Conservation (phyloP, 1,140 invertebrate species). For the Lysiphlebus fabarum region DNA sequence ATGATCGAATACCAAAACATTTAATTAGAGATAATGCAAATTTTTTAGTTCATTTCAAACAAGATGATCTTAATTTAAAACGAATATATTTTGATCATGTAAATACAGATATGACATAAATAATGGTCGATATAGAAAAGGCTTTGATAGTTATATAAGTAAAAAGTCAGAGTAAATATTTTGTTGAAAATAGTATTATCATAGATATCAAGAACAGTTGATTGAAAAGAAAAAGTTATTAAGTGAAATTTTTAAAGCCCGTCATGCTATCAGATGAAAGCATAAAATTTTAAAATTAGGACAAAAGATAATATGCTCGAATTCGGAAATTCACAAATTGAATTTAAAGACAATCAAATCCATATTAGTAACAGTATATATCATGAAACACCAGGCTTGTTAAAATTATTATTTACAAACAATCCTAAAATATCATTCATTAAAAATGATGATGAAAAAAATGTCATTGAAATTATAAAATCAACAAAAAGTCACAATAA, state of each 20-base stretch:
- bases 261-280: conserved; percentile 26
- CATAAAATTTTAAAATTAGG: conserved; percentile 24
- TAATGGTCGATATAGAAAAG: no score
- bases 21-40: conserved; percentile 1
- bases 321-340: conserved; percentile 19
- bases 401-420: no score
- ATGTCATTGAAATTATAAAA: no score
- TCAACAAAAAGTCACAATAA: no score
- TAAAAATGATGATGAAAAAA: no score
- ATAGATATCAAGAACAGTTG: conserved; percentile 8
- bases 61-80: no score
- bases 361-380: conserved; percentile 6
- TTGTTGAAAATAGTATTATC: not conserved
- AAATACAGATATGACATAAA: no score
- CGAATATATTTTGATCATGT: no score
- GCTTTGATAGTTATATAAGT: conserved; percentile 18
- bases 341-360: conserved; percentile 13
- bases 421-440: no score
- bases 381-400: no score
- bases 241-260: conserved; percentile 23
- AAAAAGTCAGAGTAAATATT: conserved; percentile 15
- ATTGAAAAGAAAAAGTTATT: conserved; percentile 17
- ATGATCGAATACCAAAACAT: not conserved
- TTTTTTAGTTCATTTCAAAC: no score
- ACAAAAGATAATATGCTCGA: conserved; percentile 4